These are phyloP conservation scores for Sarcoramphus papa DNA, from an alignment of 2,797 vertebrate genomes.

Conservation along the genomic window DNA sequence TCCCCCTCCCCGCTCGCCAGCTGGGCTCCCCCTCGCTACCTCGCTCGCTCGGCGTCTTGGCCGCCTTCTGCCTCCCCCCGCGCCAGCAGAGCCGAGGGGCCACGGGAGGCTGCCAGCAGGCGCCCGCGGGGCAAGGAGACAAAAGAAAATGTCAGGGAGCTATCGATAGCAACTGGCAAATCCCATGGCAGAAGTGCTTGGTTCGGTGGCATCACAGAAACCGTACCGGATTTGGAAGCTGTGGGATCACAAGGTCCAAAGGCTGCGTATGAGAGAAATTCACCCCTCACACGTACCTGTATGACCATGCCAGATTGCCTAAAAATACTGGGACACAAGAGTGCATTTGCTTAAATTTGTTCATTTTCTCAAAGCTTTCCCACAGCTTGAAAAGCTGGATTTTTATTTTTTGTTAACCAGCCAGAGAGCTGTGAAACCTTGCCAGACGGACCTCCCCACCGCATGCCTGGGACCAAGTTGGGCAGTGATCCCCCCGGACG, in stretches of 20 bases:
- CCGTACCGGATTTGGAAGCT: background rate
- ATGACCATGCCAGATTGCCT: background rate
- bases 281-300: accelerated
- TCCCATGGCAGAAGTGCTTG: background rate
- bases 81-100: background rate
- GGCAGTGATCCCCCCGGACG: background rate
- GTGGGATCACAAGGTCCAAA: background rate
- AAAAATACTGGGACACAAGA: background rate
- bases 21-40: background rate
- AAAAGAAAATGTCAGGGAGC: background rate
- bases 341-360: background rate
- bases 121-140: background rate
- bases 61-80: background rate
- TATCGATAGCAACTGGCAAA: background rate
- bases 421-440: background rate
- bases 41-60: background rate
- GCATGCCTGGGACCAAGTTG: background rate
- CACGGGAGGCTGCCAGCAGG: background rate
- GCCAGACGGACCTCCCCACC: background rate
- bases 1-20: background rate
- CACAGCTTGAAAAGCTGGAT: background rate
- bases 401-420: background rate
- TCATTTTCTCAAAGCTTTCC: background rate
- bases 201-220: background rate
- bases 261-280: background rate